Evolutionary conservation across 2,113 vertebrate genomes (phyloP), one percentile per base, ranked within the genome.

Genomic region (Sminthopsis crassicaudata): DNA sequence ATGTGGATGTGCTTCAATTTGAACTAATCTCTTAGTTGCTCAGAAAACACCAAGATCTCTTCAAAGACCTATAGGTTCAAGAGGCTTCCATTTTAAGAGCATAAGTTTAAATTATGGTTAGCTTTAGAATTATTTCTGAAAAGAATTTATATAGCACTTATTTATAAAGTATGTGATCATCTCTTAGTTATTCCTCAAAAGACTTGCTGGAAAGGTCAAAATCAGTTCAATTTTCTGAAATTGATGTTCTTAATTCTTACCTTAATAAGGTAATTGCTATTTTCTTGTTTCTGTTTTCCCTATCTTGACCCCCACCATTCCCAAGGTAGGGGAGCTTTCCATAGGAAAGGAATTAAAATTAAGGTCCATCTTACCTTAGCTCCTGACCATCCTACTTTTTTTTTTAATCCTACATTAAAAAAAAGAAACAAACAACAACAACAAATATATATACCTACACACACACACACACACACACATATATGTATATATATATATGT

Each of bases 181-280:
- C 46, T 94, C 94, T 95, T 95, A 92, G 42, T 94, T 92, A 46
- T 53, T 91, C 93, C 46, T 95, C 52, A 46, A 92, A 88, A 90
- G 48, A 91, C 26, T 26, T 94, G 27, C 16, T 96, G 26, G 14
- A 84, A 6, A 46, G 50, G 2, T 67, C 30, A 91, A 89, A 91
- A 3, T 91, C 48, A 48, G 48, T 12, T 57, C n/a, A 89, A 0
- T 50, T 91, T 53, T 16, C 53, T 36, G 9, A 90, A 89, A 26
- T 48, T 55, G 36, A 94, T 46, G 0, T 91, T 46, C 25, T 90
- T 90, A 84, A 91, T 94, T 96, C 55, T 93, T 91, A 93, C 0
- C n/a, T n/a, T n/a, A 89, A 7, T 51, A 76, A 91, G 10, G 30
- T 25, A 92, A 24, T 30, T 89, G 54, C 46, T 60, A 11, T 51